Evolutionary conservation across 2,888 invertebrate species (phyloP).

Genomic region (Rhogogaster chlorosoma): DNA sequence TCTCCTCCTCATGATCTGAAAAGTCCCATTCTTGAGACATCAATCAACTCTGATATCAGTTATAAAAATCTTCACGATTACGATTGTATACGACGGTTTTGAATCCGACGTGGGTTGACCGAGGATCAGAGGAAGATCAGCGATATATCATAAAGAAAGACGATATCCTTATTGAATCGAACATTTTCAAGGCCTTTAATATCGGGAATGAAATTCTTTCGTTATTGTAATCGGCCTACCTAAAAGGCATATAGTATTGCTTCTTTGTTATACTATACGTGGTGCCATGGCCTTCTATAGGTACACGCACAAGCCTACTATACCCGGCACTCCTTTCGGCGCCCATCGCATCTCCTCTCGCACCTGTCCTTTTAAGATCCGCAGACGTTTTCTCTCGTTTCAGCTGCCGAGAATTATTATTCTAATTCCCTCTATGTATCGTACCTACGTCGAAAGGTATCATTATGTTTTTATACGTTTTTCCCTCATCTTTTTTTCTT

Average conservation of each 20-base stretch:
- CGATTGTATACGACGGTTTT: background rate
- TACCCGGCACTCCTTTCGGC: conserved; percentile 43
- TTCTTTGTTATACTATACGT: conserved; percentile 38
- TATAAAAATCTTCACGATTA: background rate
- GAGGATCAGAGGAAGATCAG: background rate
- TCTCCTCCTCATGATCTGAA: too few relatives aligned
- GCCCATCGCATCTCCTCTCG: conserved; percentile 43
- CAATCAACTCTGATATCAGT: background rate
- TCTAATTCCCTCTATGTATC: background rate
- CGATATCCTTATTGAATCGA: background rate
- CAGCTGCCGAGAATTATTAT: conserved; percentile 41
- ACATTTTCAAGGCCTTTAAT: background rate
- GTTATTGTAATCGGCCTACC: conserved; percentile 28
- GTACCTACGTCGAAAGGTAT: background rate
- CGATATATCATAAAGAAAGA: background rate
- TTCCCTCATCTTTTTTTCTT: background rate
- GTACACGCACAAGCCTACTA: conserved; percentile 13
- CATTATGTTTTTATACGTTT: background rate
- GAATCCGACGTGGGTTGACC: background rate
- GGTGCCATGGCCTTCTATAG: background rate
- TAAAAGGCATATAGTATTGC: background rate
- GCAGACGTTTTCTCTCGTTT: conserved; percentile 32
- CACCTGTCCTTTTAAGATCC: conserved; percentile 44
- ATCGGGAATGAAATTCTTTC: conserved; percentile 6
- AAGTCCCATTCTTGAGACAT: too few relatives aligned